Evolutionary conservation across 2,797 vertebrate genomes (phyloP), one percentile per base, ranked within the genome.

Genomic region (Lutra lutra): DNA sequence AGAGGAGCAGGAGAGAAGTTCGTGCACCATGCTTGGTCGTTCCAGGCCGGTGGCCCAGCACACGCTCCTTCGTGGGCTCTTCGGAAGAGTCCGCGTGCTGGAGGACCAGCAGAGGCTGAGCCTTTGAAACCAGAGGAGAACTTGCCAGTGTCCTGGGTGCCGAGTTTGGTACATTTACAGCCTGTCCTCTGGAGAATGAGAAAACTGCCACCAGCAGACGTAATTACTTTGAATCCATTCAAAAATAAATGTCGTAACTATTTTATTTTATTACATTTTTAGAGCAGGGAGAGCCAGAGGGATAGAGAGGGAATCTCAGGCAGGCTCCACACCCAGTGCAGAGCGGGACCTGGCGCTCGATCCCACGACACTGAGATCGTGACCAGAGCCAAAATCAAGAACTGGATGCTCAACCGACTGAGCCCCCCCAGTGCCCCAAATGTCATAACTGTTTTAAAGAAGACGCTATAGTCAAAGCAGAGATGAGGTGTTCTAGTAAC

Each of bases 1-100:
- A 27, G 68, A 86, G n/a, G 43, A 20, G 15, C 3, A 38, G 32
- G 2, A n/a, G 48, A 23, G 38, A 68, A n/a, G 29, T 6, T n/a
- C 25, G 10, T 60, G 0, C 54, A 17, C 38, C 0, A 0, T 29
- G 7, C 21, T 6, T 13, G 40, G 12, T 17, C 25, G 27, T 35
- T 68, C 13, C 46, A 43, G 62, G 23, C 12, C 21, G n/a, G 40
- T 2, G 23, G 60, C 64, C 23, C 18, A 14, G 23, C 29, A 27
- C 1, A 13, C 35, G 75, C 17, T 89, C 40, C n/a, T 84, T 27
- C 54, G 51, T 62, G 40, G 48, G 46, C 13, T 68, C 25, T 15
- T 17, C 56, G 18, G 40, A 60, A 58, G 62, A 84, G 23, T n/a
- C 25, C 35, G 0, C 8, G 5, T 35, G 43, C 90, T 21, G 21